Conservation (phyloP, 2,797 vertebrate genomes). For the Chrosomus eos region DNA sequence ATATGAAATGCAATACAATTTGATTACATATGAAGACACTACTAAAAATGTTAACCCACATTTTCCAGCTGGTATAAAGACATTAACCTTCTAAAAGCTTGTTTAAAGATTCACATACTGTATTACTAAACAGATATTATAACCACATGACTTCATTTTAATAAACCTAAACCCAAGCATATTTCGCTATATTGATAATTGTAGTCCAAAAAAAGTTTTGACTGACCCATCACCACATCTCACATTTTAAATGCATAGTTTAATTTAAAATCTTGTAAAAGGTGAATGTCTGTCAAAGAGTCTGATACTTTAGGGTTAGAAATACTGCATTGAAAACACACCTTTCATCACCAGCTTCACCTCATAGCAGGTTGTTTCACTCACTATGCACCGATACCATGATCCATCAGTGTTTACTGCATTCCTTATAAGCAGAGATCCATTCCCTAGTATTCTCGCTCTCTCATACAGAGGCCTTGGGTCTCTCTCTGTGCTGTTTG, state of each 20-base stretch:
- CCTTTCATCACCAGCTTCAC: conserved; percentile 36
- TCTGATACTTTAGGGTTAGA: not conserved
- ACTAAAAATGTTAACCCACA: not conserved
- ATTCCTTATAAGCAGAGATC: conserved; percentile 46
- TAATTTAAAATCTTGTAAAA: not conserved
- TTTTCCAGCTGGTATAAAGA: not conserved
- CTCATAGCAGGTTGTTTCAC: conserved; percentile 28
- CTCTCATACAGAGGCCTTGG: not conserved
- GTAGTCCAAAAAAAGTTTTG: not conserved
- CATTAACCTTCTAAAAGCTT: not conserved
- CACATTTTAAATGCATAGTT: not conserved
- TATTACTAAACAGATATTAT: not conserved
- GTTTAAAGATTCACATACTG: not conserved
- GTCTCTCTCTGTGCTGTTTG: not conserved
- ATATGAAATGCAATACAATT: not conserved
- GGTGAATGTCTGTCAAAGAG: not conserved
- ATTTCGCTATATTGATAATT: not conserved
- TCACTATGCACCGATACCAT: conserved; percentile 49
- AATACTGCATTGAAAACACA: conserved; percentile 12
- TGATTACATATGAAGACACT: not conserved
- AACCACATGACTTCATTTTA: not conserved
- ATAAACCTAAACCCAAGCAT: not conserved
- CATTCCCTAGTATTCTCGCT: not conserved
- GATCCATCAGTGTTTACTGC: conserved; percentile 3
- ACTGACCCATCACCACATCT: not conserved